Evolutionary conservation across 2,113 vertebrate species (phyloP).

Genomic region (Heterochromis multidens): DNA sequence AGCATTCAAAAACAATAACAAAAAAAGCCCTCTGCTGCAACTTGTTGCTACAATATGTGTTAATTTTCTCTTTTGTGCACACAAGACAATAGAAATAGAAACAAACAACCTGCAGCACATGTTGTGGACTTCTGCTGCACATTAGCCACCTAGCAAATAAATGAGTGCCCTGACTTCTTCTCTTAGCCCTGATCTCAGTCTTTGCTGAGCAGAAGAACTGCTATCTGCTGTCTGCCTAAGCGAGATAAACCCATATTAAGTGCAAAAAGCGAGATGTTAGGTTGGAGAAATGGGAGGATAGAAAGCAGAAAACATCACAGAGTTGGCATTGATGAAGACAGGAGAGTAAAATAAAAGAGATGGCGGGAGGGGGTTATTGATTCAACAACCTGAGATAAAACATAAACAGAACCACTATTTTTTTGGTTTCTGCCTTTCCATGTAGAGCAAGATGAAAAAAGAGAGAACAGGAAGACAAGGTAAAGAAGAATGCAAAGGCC

Average conservation of each 20-base stretch:
- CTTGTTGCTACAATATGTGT: not conserved
- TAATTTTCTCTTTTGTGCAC: not conserved
- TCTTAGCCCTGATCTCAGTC: not conserved
- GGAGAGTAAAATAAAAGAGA: not conserved
- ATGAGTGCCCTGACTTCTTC: not conserved
- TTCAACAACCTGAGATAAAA: not conserved
- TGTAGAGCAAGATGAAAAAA: not conserved
- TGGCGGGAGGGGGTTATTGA: not conserved
- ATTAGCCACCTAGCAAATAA: not conserved
- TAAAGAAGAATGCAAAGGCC: not conserved
- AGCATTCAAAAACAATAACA: not conserved
- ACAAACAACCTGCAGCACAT: not conserved
- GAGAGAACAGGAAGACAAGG: not conserved
- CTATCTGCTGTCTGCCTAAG: not conserved
- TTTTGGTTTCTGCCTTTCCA: not conserved
- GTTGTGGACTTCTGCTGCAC: slow-evolving; percentile 9
- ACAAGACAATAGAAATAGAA: not conserved
- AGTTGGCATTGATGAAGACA: slow-evolving; percentile 35
- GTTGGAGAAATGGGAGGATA: not conserved
- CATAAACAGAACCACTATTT: not conserved
- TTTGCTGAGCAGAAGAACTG: not conserved
- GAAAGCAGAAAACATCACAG: not conserved
- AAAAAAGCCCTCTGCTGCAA: not conserved
- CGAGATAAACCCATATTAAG: not conserved
- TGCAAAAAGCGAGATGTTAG: not conserved